Evolutionary conservation across 2,113 vertebrate species (phyloP).

Genomic region (Cromileptes altivelis): DNA sequence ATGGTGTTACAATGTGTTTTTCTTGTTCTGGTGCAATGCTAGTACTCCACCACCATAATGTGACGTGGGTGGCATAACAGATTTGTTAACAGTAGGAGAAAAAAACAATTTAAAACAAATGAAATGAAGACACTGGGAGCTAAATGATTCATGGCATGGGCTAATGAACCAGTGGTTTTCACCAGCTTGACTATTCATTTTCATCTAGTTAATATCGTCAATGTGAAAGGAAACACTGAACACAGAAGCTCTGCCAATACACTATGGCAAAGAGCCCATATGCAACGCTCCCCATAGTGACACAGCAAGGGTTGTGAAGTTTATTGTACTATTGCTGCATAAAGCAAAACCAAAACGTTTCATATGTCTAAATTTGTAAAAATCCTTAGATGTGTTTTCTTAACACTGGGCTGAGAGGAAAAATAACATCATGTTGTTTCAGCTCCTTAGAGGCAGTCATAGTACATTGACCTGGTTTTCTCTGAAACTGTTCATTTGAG

Average conservation of each 20-base stretch:
- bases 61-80: slow-evolving; percentile 39
- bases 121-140: slow-evolving; percentile 54
- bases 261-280: background rate
- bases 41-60: slow-evolving; percentile 21
- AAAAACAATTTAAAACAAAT: slow-evolving; percentile 42
- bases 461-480: slow-evolving; percentile 77
- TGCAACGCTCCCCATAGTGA: background rate
- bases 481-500: slow-evolving; percentile 72
- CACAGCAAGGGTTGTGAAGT: slow-evolving; percentile 6
- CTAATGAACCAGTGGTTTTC: slow-evolving; percentile 49
- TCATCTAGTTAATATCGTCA: slow-evolving; percentile 40
- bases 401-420: slow-evolving; percentile 8
- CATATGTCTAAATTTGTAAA: slow-evolving; percentile 29
- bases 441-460: slow-evolving; percentile 60
- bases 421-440: slow-evolving; percentile 51
- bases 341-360: slow-evolving; percentile 19
- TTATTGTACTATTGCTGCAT: slow-evolving; percentile 6
- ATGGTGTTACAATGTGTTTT: background rate
- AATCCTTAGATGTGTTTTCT: slow-evolving; percentile 20
- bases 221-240: slow-evolving; percentile 29
- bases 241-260: background rate
- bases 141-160: slow-evolving; percentile 56
- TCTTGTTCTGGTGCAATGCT: slow-evolving; percentile 3
- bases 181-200: slow-evolving; percentile 52
- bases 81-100: slow-evolving; percentile 57